These are phyloP conservation scores for Bombus impatiens DNA, from an alignment of 1,140 invertebrate genomes.

Conservation along the genomic window DNA sequence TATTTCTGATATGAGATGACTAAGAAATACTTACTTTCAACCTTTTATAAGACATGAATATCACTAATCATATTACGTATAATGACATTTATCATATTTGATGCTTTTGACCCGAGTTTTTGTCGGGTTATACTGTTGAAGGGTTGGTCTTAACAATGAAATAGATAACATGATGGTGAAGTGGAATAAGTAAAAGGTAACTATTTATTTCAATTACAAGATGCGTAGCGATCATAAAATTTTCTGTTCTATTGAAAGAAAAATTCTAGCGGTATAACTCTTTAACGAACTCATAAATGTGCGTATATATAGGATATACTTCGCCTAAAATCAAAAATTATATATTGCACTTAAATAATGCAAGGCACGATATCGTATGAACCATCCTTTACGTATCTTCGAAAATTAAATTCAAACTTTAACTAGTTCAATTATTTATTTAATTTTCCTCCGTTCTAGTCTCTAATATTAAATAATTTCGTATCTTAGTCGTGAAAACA, in stretches of 20 bases:
- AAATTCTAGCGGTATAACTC: constrained; percentile 11
- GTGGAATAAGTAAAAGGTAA: not conserved
- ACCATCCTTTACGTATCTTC: too few species aligned
- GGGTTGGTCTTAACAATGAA: not conserved
- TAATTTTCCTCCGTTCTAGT: not conserved
- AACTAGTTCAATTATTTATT: not conserved
- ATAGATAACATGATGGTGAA: not conserved
- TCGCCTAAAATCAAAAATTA: not conserved
- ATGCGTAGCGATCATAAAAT: constrained; percentile 5
- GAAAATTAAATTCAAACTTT: not conserved
- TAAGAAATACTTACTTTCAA: not conserved
- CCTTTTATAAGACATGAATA: not conserved
- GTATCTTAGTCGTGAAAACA: too few species aligned
- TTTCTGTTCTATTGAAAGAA: constrained; percentile 15
- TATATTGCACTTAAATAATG: constrained; percentile 1
- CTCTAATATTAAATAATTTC: not conserved
- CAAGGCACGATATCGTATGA: not conserved
- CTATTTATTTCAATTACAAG: constrained; percentile 6
- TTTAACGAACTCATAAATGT: constrained; percentile 36
- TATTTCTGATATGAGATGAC: too few species aligned
- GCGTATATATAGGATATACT: constrained; percentile 12
- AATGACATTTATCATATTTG: too few species aligned
- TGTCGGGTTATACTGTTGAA: not conserved
- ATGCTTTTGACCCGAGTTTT: too few species aligned
- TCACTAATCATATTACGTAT: too few species aligned